phyloP scores from a whole-genome alignment of 2,113 vertebrate species.

The Microcebus lehilahytsara region DNA sequence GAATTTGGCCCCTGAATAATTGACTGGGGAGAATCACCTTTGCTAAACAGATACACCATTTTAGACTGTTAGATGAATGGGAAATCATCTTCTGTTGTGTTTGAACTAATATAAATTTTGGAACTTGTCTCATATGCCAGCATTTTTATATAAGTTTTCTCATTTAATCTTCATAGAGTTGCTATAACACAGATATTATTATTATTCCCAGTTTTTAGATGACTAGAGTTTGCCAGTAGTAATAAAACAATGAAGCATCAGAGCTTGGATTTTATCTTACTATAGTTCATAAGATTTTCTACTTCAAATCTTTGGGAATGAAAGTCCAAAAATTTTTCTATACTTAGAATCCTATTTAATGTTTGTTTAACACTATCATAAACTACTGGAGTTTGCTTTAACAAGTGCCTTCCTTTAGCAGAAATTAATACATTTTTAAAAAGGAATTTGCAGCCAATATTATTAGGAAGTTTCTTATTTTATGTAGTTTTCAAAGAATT shows the following conservation, averaged over 20 bases:
- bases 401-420: not conserved
- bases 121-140: not conserved
- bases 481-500: not conserved
- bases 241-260: not conserved
- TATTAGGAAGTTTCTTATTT: not conserved
- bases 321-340: not conserved
- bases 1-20: not conserved
- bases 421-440: not conserved
- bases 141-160: not conserved
- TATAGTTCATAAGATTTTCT: not conserved
- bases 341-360: not conserved
- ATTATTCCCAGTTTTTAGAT: not conserved
- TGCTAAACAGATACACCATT: not conserved
- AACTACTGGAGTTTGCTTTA: not conserved
- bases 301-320: not conserved
- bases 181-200: not conserved
- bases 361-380: not conserved
- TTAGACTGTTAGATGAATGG: not conserved
- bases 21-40: not conserved
- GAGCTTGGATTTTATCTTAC: not conserved
- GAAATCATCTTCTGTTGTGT: not conserved
- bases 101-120: not conserved
- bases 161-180: not conserved
- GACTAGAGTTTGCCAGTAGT: not conserved
- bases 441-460: not conserved